Evolutionary conservation across 2,888 invertebrate genomes (phyloP), one percentile per base, ranked within the genome.

Genomic region (Rhimphoctona megacephalus): DNA sequence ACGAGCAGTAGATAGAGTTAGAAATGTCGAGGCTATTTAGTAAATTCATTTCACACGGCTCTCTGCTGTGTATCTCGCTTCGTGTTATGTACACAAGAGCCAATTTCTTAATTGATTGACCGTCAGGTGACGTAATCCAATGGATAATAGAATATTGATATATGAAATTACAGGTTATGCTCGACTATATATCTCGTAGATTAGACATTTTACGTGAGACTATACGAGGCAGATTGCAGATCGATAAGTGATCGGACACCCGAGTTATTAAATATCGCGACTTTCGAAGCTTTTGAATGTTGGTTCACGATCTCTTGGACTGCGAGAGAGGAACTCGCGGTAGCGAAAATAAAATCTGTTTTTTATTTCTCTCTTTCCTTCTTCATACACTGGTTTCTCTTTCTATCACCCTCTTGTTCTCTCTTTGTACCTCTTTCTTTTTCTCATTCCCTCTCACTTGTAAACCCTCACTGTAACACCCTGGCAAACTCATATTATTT

Each of bases 11-110:
- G 61, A 69, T 80, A 69, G 64, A 79, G 81, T 43, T 74, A 66
- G 66, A 85, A 83, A 83, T 81, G 82, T 83, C 83, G 85, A 79
- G 82, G 79, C 79, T 70, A 83, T 82, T 82, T 76, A 72, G 83
- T 80, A 83, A 83, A 85, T 80, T 87, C 87, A 88, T 88, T 81
- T 89, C 87, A 85, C 76, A 83, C 82, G 81, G 64, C 43, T 74
- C 49, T 84, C 57, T 17, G 57, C 36, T 33, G 25, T 64, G 4
- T 76, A 33, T 22, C 54, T 36, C 43, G 66, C 5, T 74, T 8
- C 57, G 57, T 61, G 39, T 57, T 61, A 33, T 61, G 17, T 46
- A 61, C 57, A 79, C 57, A 22, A 64, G 46, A 73, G 30, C 36
- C 33, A 22, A 77, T 77, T 72, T 72, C 77, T 84, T 81, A 81